Percentiles rank a stretch among this genome's conserved stretches.
phyloP scores from a whole-genome alignment of 2,113 vertebrate genomes.

The Azemiops feae region DNA sequence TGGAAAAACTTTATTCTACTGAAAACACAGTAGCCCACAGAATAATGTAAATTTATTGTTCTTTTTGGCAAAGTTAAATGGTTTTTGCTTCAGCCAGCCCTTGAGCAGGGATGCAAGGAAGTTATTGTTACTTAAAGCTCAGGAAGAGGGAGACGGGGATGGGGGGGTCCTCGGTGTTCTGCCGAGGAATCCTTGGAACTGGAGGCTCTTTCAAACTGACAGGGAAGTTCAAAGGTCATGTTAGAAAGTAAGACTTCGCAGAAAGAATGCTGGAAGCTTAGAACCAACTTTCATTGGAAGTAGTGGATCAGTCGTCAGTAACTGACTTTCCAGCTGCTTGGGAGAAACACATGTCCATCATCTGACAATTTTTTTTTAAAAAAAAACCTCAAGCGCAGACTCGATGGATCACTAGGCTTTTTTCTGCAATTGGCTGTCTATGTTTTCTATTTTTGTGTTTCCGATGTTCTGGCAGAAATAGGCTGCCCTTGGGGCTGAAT shows the following conservation, averaged over 20 bases:
- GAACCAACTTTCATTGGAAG: neutral
- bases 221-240: neutral
- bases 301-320: neutral
- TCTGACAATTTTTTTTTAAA: neutral
- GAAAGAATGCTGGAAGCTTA: neutral
- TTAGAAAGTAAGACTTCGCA: neutral
- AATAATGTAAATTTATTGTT: neutral
- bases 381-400: neutral
- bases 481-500: neutral
- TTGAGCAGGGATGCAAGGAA: neutral
- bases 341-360: neutral
- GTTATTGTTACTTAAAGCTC: neutral
- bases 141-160: neutral
- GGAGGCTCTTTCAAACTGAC: neutral
- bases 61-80: neutral
- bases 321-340: neutral
- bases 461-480: neutral
- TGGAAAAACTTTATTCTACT: neutral
- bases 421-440: neutral
- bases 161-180: neutral
- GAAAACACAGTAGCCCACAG: neutral
- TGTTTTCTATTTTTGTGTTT: neutral
- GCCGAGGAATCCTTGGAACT: neutral
- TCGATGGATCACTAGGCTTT: neutral
- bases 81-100: neutral